Base-by-base conservation (phyloP, 2,797 vertebrate genomes). In the Epinephelus malabaricus region DNA sequence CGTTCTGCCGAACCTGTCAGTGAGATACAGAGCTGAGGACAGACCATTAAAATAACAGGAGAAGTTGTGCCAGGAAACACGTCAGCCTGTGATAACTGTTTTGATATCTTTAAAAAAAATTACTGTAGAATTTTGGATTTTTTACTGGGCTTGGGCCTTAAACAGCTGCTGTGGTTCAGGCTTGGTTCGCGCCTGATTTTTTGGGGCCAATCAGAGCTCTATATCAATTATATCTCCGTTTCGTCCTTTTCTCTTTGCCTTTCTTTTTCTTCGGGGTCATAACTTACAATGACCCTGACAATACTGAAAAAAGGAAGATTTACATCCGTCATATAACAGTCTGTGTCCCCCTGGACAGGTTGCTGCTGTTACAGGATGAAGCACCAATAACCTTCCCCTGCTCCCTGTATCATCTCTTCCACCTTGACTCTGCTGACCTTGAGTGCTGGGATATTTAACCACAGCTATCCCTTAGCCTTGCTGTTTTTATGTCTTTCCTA, bases 401-500 rank as follows among this genome's bases (percentile, higher is more conserved):
- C 70, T 76, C 43, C 76, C 56, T 63, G 49, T 64, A 58, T 88
- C 86, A 59, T 67, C 69, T 76, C 73, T 71, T 80, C 66, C 78
- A 79, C 76, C 76, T 79, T 89, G 76, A 86, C 91, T 87, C 50
- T 43, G 8, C 59, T 82, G 88, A 93, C 95, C 92, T 93, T 86
- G 82, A 54, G 27, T n/a, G 70, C 72, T 49, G 63, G 54, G 77
- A 88, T 85, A 86, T 91, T 90, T 86, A 90, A 87, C 84, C 76
- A 50, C 83, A 78, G 84, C 85, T 76, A 86, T 84, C 89, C 80
- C 87, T 81, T 73, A 86, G 82, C 70, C 83, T 43, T 74, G 45
- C 76, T 79, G 61, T 88, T 92, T 91, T 93, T 93, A 90, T 90
- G 89, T 94, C 87, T 90, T 82, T 61, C 75, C 76, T 93, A 92